phyloP scores from a whole-genome alignment of 2,797 vertebrate species.

The Sus cebifrons region DNA sequence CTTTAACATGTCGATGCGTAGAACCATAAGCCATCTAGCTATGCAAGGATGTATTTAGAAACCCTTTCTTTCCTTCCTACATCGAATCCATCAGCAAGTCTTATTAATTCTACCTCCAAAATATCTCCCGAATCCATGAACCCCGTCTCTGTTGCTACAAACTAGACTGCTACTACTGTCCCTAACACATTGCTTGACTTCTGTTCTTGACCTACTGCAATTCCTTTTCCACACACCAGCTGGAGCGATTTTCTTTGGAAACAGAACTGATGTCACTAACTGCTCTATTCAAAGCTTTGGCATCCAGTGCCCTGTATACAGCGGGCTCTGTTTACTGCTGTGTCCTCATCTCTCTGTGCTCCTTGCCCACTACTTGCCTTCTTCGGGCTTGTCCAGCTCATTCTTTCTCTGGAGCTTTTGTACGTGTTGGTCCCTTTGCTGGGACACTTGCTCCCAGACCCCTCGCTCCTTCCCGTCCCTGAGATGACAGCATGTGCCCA shows the following conservation, averaged over 20 bases:
- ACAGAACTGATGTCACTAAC: background rate
- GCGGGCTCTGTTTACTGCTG: background rate
- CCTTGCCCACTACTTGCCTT: background rate
- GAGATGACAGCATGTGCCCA: background rate
- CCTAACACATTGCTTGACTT: background rate
- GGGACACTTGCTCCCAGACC: background rate
- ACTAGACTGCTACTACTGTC: background rate
- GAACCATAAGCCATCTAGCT: background rate
- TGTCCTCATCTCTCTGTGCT: background rate
- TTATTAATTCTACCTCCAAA: background rate
- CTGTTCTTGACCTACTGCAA: background rate
- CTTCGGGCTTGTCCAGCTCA: background rate
- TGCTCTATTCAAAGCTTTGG: background rate
- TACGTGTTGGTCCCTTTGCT: background rate
- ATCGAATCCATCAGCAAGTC: background rate
- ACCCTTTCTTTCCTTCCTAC: background rate
- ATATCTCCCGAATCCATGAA: background rate
- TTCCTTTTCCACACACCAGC: background rate
- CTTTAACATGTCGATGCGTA: background rate
- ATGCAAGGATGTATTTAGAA: background rate
- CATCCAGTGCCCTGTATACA: background rate
- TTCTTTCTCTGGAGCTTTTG: background rate
- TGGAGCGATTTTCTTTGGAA: conserved; percentile 21
- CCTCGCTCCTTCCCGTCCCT: background rate
- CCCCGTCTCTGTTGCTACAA: background rate